Evolutionary conservation across 64 coral and sea anemone species (phyloP), one percentile per base, ranked within the genome.

Genomic region (Stichodactyla helianthus): DNA sequence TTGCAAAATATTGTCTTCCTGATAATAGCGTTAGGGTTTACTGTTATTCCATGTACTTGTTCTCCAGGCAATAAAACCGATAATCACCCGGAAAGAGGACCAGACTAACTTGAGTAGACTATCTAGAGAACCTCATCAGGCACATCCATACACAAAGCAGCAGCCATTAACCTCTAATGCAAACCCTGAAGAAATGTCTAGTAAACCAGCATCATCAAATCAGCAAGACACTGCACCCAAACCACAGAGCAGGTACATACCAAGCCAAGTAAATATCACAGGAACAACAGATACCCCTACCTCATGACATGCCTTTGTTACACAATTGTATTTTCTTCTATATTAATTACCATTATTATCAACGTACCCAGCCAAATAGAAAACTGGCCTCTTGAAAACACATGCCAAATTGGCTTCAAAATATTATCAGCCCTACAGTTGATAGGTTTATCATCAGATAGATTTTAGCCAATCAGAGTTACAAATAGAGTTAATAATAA

Each of bases 51-150:
- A 25, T 31, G 25, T 31, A 5, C n/a, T 81, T 81, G 23, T 52
- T 52, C 50, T 52, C 52, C 16, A 81, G 78, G 78, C 78, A 81
- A 81, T 81, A 20, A 50, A 31, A 81, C 50, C 77, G 11, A 79
- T 16, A 10, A 15, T 6, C 78, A 81, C 19, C 53, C 54, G 78
- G 17, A 44, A 53, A 28, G 68, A 74, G 12, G 68, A 74, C 17
- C 78, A 81, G 53, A 6, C 31, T 53, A 81, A 44, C 12, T 27
- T 23, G 27, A 81, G 17, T 7, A 81, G 0, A 17, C 0, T 52
- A 20, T 81, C 78, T 12, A 81, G 50, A 79, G 77, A 79, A 31
- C 77, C 77, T 79, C 28, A 50, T 44, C 35, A 44, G 35, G 35
- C 35, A 44, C 35, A 44, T 3, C 35, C 35, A 44, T 3, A 44